Base-by-base conservation (phyloP, 2,888 invertebrate genomes). In the Lissonota sp. region DNA sequence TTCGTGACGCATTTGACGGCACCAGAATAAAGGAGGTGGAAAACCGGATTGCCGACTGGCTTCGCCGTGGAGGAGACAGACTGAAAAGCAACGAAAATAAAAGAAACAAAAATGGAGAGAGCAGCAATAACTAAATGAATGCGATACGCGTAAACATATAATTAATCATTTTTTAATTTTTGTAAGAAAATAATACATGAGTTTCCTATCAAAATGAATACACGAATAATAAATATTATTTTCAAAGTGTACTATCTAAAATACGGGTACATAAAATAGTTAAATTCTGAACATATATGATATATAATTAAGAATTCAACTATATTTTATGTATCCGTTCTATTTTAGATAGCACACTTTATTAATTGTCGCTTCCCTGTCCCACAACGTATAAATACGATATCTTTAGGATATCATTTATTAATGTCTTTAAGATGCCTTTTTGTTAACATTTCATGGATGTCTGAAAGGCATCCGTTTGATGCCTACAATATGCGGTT, bases 31-130 rank as follows among this genome's bases (percentile, higher is more conserved):
- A 8, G 6, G 5, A 0, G 1, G 10, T 64, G 2, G 37, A 64
- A 10, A 40, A 26, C 3, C 46, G 46, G 14, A 64, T 64, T 5
- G 62, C 62, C 12, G 64, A 49, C 2, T 64, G 49, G 64, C 37
- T 64, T 26, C 64, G 64, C 6, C 64, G 49, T 10, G 64, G 37
- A 0, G 49, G 64, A 6, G 64, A 64, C 6, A 16, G 64, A 12
- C 51, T 6, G 2, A n/a, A n/a, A n/a, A n/a, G n/a, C n/a, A n/a
- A n/a, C n/a, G n/a, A n/a, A n/a, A n/a, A n/a, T n/a, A n/a, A n/a
- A n/a, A n/a, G n/a, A n/a, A n/a, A n/a, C n/a, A n/a, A n/a, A n/a
- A n/a, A n/a, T n/a, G n/a, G n/a, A n/a, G n/a, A n/a, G 26, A 26
- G 26, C 26, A 26, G 26, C 26, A 26, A 26, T 26, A 26, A 26